Percentiles rank a stretch among this genome's conserved stretches.
These are phyloP conservation scores for Pristionchus entomophagus DNA, from an alignment of 2,888 invertebrate species.

Conservation along the genomic window DNA sequence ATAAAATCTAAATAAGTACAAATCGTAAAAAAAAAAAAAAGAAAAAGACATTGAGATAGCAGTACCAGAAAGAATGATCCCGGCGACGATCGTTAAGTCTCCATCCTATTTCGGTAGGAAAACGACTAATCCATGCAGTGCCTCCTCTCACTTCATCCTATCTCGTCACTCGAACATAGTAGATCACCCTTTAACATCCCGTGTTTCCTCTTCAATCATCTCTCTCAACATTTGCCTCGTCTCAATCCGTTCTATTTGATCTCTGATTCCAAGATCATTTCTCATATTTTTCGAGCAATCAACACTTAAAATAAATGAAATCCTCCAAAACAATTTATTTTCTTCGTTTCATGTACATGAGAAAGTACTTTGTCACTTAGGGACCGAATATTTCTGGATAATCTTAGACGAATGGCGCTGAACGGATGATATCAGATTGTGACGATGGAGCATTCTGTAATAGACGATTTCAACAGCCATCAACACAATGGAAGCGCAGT, in stretches of 20 bases:
- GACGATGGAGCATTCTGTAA: neutral
- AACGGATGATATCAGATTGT: neutral
- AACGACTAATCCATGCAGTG: no score
- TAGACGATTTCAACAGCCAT: neutral
- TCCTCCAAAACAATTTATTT: neutral
- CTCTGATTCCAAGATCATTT: neutral
- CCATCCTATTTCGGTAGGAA: no score
- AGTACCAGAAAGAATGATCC: no score
- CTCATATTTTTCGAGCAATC: neutral
- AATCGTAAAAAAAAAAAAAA: no score
- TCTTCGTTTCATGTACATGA: no score
- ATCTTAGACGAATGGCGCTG: neutral
- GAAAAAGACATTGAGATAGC: no score
- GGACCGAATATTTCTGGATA: neutral
- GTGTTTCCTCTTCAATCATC: neutral
- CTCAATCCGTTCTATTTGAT: neutral
- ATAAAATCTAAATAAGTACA: no score
- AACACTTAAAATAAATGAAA: neutral
- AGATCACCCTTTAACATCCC: neutral
- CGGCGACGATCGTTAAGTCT: no score
- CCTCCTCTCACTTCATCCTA: neutral
- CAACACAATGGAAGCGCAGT: neutral
- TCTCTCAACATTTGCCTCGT: neutral
- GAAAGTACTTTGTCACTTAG: neutral
- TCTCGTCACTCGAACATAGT: constrained; percentile 10